Base-by-base conservation (phyloP, 2,797 vertebrate genomes). In the Lophotriccus pileatus region DNA sequence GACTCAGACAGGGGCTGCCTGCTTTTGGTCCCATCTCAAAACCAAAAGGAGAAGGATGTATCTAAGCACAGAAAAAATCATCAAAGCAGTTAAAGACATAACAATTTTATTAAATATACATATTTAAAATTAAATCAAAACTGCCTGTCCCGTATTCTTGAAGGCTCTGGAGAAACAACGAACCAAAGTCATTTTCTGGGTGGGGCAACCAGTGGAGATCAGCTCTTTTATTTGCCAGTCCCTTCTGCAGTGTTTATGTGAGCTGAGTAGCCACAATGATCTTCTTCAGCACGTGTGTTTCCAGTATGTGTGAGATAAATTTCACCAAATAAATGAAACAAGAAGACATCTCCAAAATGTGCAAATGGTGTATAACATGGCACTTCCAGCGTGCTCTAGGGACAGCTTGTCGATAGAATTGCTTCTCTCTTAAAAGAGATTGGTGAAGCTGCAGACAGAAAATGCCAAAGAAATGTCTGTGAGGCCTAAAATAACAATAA, bases 291-390 rank as follows among this genome's bases (percentile, higher is more conserved):
- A 1, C 41, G 12, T 66, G 32, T 58, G 75, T 79, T 67, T 89
- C 53, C 84, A 90, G 47, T 44, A 87, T 28, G 81, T 58, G 41
- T 32, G 56, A 95, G 64, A 80, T 18, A 84, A 79, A 90, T 89
- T 96, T 95, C 92, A 72, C 93, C 89, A 92, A 90, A 75, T 27
- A 90, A 85, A 86, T 93, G 74, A 94, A 90, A 75, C 3, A 46
- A 69, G 66, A 67, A 87, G 52, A 34, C 78, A 25, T 94, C 58
- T 96, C 63, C 55, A 89, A 63, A 93, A 89, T 60, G 75, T 73
- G n/a, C n/a, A 80, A 90, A 87, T 66, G 49, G 95, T 66, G 73
- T 89, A 69, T 20, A 5, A 19, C 2, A 9, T 92, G 15, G 30
- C 67, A 66, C 90, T 94, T 81, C 72, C 43, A 89, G 63, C 44